Base-by-base conservation (phyloP, 2,888 invertebrate genomes). In the Eilema sororculum region DNA sequence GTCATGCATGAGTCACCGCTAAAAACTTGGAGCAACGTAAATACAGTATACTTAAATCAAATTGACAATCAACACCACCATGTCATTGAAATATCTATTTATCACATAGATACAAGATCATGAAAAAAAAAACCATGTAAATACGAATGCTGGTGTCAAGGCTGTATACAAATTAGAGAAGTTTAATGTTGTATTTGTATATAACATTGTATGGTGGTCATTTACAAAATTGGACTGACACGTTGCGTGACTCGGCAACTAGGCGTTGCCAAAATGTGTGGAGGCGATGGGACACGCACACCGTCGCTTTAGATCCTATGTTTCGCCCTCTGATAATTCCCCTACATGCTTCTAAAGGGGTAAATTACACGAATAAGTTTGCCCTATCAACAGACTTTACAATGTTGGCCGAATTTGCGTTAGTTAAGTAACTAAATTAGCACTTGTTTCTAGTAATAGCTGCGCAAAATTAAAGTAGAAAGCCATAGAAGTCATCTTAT, bases 241-340 rank as follows among this genome's bases (percentile, higher is more conserved):
- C 81, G 79, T 91, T 77, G 92, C 92, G 92, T 92, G 92, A 91
- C 91, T 83, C 71, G 76, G 88, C 87, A 86, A 87, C 87, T 83
- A 90, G 93, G 92, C 91, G 92, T 91, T 89, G 90, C 90, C 91
- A 82, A 88, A 87, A 88, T 79, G 84, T 87, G 88, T 89, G 89
- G 89, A 86, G 84, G 84, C 74, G 80, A 83, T 75, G 79, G 72
- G 81, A 84, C 89, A 87, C 89, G 89, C 87, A 86, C 84, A 82
- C 81, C 78, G 78, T 79, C 84, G 83, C 80, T 81, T 84, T 81
- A 80, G 78, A 79, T 79, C 78, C 75, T 68, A 70, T 73, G 58
- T 63, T 67, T 68, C 65, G 59, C 60, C 64, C 52, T 22, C 71
- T 79, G 79, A 77, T 79, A 72, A 79, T 77, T 65, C 64, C 58